A percentile compares a stretch with the other conserved stretches of the same genome.
phyloP scores from a whole-genome alignment of 92 coral and sea anemone species.

The Palythoa grandis region DNA sequence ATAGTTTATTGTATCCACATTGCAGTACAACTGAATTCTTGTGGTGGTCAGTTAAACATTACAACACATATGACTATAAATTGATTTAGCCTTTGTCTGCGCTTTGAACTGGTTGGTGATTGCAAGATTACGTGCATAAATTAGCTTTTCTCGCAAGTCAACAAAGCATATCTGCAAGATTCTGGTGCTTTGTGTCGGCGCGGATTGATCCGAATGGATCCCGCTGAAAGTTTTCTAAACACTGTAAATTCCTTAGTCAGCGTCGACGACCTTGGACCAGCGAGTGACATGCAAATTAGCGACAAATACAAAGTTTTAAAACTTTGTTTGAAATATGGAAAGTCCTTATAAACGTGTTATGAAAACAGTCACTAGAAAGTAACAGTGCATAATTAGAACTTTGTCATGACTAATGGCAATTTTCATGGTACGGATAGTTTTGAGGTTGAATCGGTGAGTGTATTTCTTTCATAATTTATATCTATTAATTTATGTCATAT shows the following conservation, averaged over 20 bases:
- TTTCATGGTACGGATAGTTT: constrained; percentile 88
- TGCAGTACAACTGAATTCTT: no score
- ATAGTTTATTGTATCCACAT: no score
- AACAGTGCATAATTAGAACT: background rate
- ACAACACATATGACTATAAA: no score
- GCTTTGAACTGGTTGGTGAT: constrained; percentile 9
- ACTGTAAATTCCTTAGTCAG: background rate
- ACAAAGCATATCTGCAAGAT: constrained; percentile 16
- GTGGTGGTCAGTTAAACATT: no score
- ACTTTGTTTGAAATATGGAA: constrained; percentile 10
- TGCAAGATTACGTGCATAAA: constrained; percentile 17
- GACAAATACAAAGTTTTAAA: background rate
- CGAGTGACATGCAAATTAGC: constrained; percentile 10
- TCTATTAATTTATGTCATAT: background rate
- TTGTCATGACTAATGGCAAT: constrained; percentile 62
- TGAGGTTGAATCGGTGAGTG: constrained; percentile 92
- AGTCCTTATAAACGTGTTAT: background rate
- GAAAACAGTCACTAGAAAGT: background rate
- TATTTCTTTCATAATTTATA: background rate
- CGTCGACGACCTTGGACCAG: background rate
- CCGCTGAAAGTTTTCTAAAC: background rate
- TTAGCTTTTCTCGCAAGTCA: constrained; percentile 15
- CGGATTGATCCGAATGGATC: constrained; percentile 9
- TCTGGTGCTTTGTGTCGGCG: constrained; percentile 7
- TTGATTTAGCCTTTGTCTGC: constrained; percentile 15